phyloP scores from a whole-genome alignment of 1,140 invertebrate species.

The Drosophila sulfurigaster region DNA sequence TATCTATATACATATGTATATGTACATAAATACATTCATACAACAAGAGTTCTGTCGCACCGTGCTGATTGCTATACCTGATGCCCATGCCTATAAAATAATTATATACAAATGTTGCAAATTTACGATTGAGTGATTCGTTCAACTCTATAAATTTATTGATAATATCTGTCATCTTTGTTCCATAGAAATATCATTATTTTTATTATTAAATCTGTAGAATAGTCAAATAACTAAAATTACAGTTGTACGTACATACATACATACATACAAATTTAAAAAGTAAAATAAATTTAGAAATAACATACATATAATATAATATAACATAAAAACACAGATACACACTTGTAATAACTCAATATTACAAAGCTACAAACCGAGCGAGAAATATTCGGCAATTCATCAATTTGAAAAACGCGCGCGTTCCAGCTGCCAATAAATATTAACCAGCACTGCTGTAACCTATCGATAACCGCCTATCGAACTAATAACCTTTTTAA shows the following conservation, averaged over 20 bases:
- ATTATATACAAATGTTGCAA: too few relatives aligned
- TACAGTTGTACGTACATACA: too few relatives aligned
- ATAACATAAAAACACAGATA: conserved; percentile 21
- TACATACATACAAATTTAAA: not conserved
- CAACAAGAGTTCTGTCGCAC: too few relatives aligned
- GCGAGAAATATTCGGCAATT: not conserved
- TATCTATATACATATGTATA: not conserved
- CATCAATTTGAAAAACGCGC: conserved; percentile 26
- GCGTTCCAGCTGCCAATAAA: not conserved
- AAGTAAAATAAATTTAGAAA: not conserved
- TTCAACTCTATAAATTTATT: too few relatives aligned
- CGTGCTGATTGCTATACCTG: too few relatives aligned
- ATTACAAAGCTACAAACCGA: not conserved
- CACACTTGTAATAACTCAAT: conserved; percentile 11
- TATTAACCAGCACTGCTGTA: conserved; percentile 1
- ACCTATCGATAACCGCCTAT: conserved; percentile 24
- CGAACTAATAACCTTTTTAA: not conserved
- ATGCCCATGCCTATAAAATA: too few relatives aligned
- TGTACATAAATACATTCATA: not conserved
- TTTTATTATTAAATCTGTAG: too few relatives aligned
- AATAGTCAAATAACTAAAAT: too few relatives aligned
- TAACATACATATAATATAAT: not conserved
- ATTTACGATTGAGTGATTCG: too few relatives aligned
- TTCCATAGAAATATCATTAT: too few relatives aligned
- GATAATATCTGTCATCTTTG: too few relatives aligned